These are phyloP conservation scores for Hypena proboscidalis DNA, from an alignment of 2,888 invertebrate species.

Conservation along the genomic window DNA sequence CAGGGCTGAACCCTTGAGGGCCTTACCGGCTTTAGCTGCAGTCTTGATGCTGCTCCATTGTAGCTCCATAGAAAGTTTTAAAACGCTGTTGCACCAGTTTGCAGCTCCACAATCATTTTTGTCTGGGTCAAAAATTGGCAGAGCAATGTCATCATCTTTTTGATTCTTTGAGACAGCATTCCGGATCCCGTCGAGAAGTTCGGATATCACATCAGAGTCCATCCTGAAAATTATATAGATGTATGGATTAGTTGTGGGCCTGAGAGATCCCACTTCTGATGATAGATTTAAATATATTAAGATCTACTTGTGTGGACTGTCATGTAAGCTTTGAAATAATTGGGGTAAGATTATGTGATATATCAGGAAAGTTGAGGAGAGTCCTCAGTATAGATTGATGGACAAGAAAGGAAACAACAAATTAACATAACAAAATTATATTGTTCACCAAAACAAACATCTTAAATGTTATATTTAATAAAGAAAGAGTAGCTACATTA, in stretches of 20 bases:
- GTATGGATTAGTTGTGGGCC: background rate
- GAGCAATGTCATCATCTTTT: constrained; percentile 14
- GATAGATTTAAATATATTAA: too few relatives aligned
- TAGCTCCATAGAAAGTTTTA: constrained; percentile 21
- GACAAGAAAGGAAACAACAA: too few relatives aligned
- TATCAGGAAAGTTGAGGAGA: too few relatives aligned
- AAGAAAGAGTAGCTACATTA: too few relatives aligned
- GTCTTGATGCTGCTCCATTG: constrained; percentile 15
- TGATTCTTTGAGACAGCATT: constrained; percentile 10
- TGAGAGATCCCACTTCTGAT: background rate
- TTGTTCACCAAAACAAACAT: too few relatives aligned
- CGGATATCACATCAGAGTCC: constrained; percentile 6
- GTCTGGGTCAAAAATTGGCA: constrained; percentile 16
- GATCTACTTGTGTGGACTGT: too few relatives aligned
- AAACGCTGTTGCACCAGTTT: constrained; percentile 34
- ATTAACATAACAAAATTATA: too few relatives aligned
- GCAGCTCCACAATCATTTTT: constrained; percentile 28
- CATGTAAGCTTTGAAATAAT: too few relatives aligned
- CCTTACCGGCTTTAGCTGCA: constrained; percentile 38
- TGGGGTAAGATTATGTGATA: too few relatives aligned
- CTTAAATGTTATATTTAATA: too few relatives aligned
- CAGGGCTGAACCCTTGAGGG: constrained; percentile 31
- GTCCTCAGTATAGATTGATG: too few relatives aligned
- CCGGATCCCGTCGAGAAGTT: constrained; percentile 11
- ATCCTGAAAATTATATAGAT: background rate